Percentiles rank a stretch among this genome's conserved stretches.
Evolutionary conservation across 2,797 vertebrate genomes (phyloP).

Genomic region (Psittacula echo): DNA sequence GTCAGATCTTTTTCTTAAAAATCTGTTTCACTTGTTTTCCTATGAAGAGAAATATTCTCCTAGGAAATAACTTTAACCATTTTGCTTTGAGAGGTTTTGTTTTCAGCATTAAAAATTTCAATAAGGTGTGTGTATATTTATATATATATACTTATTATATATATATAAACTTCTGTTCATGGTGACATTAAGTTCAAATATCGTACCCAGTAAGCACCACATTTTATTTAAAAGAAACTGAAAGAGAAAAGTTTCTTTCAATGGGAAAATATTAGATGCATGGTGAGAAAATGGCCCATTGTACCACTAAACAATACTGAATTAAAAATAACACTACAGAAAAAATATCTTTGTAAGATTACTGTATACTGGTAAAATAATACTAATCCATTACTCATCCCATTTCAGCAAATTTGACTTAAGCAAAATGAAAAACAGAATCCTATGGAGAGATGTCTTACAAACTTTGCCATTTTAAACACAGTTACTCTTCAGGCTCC

Average conservation of each 20-base stretch:
- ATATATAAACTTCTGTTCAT: neutral
- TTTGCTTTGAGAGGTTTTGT: neutral
- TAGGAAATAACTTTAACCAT: neutral
- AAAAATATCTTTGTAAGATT: neutral
- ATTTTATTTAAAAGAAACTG: neutral
- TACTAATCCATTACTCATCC: neutral
- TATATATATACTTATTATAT: neutral
- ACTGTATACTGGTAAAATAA: neutral
- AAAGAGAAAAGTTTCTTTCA: neutral
- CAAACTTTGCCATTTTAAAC: neutral
- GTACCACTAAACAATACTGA: neutral
- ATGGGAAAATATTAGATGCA: neutral
- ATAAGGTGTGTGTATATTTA: fast-evolving
- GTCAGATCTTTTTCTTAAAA: neutral
- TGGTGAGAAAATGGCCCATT: neutral
- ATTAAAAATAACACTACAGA: neutral
- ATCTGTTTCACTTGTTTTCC: neutral
- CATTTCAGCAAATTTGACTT: neutral
- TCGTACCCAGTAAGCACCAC: fast-evolving
- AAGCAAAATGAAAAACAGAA: neutral
- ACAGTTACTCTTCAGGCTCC: neutral
- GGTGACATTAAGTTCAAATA: neutral
- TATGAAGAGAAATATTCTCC: neutral
- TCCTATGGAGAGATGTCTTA: neutral
- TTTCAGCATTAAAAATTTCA: neutral